phyloP scores from a whole-genome alignment of 1,140 invertebrate species.

The Drosophila takahashii region DNA sequence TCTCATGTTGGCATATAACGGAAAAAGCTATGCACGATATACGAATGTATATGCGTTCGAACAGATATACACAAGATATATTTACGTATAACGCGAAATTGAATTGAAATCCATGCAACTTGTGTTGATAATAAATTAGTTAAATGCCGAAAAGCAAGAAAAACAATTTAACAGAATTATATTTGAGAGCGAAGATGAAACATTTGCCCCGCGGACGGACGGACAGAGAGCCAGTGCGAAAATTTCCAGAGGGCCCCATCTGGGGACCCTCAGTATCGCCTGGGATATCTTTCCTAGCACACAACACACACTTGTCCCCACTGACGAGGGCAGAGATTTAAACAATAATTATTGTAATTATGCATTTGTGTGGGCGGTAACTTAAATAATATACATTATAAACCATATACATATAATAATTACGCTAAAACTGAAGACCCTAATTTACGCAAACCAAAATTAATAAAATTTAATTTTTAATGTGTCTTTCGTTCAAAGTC shows the following conservation, averaged over 20 bases:
- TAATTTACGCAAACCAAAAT: constrained; percentile 79
- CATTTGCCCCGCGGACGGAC: constrained; percentile 24
- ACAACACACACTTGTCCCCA: constrained; percentile 20
- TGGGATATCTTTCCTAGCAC: constrained; percentile 29
- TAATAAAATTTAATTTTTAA: constrained; percentile 84
- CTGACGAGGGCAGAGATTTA: constrained; percentile 30
- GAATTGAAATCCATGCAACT: constrained; percentile 54
- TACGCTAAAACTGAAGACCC: constrained; percentile 65
- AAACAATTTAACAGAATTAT: constrained; percentile 49
- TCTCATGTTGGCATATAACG: constrained; percentile 65
- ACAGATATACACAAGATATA: constrained; percentile 59
- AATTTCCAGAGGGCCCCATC: constrained; percentile 51
- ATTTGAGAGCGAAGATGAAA: constrained; percentile 48
- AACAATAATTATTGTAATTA: constrained; percentile 84
- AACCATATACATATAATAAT: constrained; percentile 66
- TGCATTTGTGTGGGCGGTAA: constrained; percentile 72
- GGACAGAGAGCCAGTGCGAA: constrained; percentile 45
- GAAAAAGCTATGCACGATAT: constrained; percentile 44
- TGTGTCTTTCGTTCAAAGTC: constrained; percentile 84
- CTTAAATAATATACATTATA: constrained; percentile 50
- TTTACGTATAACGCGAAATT: constrained; percentile 48
- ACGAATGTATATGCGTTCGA: constrained; percentile 38
- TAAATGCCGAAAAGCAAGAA: constrained; percentile 47
- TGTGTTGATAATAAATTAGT: constrained; percentile 78
- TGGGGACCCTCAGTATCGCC: constrained; percentile 36